These are phyloP conservation scores for Lepetodrilus schrolli DNA, from an alignment of 2,888 invertebrate species.

Conservation along the genomic window DNA sequence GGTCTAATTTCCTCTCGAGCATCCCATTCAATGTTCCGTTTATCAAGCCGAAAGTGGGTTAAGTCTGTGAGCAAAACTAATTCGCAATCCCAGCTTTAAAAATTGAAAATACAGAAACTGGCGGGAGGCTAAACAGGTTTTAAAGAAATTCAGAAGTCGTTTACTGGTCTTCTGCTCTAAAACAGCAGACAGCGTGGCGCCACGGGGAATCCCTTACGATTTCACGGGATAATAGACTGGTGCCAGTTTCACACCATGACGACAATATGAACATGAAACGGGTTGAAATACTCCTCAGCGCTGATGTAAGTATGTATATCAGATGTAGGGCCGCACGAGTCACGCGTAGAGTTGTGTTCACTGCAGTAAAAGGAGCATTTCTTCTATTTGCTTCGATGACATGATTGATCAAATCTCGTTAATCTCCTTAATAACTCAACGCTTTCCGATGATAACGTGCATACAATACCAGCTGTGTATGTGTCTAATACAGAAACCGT, in stretches of 20 bases:
- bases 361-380: background rate
- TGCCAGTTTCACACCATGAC: background rate
- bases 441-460: background rate
- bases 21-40: background rate
- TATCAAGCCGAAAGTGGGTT: background rate
- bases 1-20: background rate
- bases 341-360: background rate
- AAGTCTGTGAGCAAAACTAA: too few species aligned
- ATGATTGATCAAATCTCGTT: conserved; percentile 8
- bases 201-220: background rate
- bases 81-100: too few species aligned
- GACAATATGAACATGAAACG: background rate
- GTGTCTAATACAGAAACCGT: background rate
- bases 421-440: background rate
- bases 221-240: conserved; percentile 3
- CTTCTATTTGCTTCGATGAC: background rate
- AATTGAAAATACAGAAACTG: background rate
- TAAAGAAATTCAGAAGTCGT: conserved; percentile 7
- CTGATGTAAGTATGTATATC: background rate
- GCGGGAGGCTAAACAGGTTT: background rate
- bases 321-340: background rate
- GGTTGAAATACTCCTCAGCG: background rate
- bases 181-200: conserved; percentile 5
- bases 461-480: background rate
- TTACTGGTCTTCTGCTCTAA: conserved; percentile 1